These are phyloP conservation scores for Neelides folsomi DNA, from an alignment of 2,888 invertebrate genomes.

Conservation along the genomic window DNA sequence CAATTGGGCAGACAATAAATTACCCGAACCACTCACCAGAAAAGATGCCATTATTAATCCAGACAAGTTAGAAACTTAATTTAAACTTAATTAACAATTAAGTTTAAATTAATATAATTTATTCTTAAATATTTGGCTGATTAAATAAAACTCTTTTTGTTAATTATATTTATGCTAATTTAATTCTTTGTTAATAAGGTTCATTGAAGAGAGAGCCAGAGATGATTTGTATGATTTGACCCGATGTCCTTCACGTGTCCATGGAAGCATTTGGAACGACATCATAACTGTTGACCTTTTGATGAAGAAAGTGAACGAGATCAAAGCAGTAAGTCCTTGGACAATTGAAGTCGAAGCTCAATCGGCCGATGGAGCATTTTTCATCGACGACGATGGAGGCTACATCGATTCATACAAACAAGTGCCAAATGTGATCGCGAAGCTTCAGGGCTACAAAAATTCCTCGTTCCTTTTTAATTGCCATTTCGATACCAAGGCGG, in stretches of 20 bases:
- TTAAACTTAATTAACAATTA: too few species aligned
- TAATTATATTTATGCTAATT: too few species aligned
- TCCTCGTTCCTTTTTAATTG: conserved; percentile 48
- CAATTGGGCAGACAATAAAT: too few species aligned
- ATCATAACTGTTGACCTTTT: conserved; percentile 42
- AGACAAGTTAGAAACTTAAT: not conserved
- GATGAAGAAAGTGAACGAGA: conserved; percentile 23
- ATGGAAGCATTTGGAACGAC: conserved; percentile 74
- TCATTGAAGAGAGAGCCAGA: conserved; percentile 56
- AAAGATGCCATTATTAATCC: not conserved
- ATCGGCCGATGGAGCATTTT: conserved; percentile 58
- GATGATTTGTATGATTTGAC: conserved; percentile 49
- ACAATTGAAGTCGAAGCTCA: conserved; percentile 48
- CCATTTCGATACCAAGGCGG: conserved; percentile 84
- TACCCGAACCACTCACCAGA: too few species aligned
- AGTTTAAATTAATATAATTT: too few species aligned
- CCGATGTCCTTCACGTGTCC: conserved; percentile 53
- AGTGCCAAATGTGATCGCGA: conserved; percentile 27
- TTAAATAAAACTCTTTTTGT: too few species aligned
- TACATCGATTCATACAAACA: conserved; percentile 65
- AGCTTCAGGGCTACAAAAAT: conserved; percentile 13
- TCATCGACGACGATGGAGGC: conserved; percentile 59
- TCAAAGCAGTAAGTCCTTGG: conserved; percentile 13
- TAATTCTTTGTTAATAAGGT: conserved; percentile 36
- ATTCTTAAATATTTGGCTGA: too few species aligned